Percentiles rank a stretch among this genome's conserved stretches.
Conservation (phyloP, 2,888 invertebrate genomes). For the Hylaea fasciaria region DNA sequence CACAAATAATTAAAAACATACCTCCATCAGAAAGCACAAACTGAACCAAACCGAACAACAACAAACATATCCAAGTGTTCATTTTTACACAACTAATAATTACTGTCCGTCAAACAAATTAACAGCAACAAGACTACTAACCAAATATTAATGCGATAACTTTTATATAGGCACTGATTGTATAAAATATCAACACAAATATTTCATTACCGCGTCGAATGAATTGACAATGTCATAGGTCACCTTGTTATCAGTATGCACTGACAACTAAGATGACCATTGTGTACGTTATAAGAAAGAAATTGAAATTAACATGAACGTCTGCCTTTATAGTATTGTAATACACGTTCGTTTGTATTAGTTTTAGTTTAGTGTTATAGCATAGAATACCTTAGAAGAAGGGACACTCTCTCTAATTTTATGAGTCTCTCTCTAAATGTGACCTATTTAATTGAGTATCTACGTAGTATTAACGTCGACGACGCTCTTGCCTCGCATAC, state of each 20-base stretch:
- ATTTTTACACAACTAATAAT: constrained; percentile 17
- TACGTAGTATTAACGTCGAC: too few relatives aligned
- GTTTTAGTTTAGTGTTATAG: too few relatives aligned
- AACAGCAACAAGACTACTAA: constrained; percentile 25
- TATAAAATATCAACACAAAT: constrained; percentile 26
- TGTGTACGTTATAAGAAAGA: background rate
- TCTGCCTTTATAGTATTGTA: background rate
- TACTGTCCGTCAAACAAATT: constrained; percentile 20
- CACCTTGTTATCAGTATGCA: constrained; percentile 24
- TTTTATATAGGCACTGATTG: constrained; percentile 35
- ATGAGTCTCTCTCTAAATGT: too few relatives aligned
- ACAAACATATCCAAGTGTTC: constrained; percentile 27
- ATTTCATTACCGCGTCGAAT: constrained; percentile 7
- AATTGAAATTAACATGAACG: background rate
- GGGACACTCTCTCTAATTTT: too few relatives aligned
- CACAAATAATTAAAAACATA: constrained; percentile 8
- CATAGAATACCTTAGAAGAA: too few relatives aligned
- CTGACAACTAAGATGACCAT: background rate
- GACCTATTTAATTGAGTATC: too few relatives aligned
- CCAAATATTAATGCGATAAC: constrained; percentile 26
- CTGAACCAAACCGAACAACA: constrained; percentile 20
- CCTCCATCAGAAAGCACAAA: constrained; percentile 30
- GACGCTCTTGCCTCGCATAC: too few relatives aligned
- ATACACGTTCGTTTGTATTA: too few relatives aligned
- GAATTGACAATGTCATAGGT: constrained; percentile 20